Evolutionary conservation across 1,140 invertebrate genomes (phyloP).

Genomic region (Drosophila leontia): DNA sequence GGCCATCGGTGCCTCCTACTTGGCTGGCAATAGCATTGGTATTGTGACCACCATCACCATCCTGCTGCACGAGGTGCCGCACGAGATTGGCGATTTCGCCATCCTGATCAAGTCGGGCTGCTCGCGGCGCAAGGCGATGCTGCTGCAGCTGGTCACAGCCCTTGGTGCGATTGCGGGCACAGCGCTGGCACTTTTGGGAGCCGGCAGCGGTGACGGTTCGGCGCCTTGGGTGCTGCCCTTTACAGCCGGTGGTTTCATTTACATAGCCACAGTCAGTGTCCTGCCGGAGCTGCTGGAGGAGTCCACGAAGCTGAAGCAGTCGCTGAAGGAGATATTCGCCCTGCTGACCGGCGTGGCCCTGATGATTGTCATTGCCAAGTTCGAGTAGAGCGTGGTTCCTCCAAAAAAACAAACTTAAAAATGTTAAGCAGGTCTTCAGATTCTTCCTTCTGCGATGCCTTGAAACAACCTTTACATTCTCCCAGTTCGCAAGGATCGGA

Average conservation of each 20-base stretch:
- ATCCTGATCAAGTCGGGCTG: slow-evolving; percentile 97
- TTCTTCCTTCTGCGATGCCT: not conserved
- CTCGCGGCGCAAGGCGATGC: slow-evolving; percentile 95
- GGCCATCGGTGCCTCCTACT: slow-evolving; percentile 96
- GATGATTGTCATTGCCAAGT: slow-evolving; percentile 90
- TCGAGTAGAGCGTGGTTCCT: slow-evolving; percentile 55
- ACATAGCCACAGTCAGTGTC: slow-evolving; percentile 97
- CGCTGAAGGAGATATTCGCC: slow-evolving; percentile 92
- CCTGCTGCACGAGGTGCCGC: slow-evolving; percentile 96
- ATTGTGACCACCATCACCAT: slow-evolving; percentile 97
- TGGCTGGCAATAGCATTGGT: slow-evolving; percentile 94
- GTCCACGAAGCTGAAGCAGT: slow-evolving; percentile 89
- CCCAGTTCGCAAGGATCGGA: not conserved
- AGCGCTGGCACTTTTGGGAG: slow-evolving; percentile 90
- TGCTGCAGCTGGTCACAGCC: slow-evolving; percentile 96
- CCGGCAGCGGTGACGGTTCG: slow-evolving; percentile 87
- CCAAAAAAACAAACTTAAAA: not conserved
- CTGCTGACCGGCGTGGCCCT: slow-evolving; percentile 91
- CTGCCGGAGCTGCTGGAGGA: slow-evolving; percentile 96
- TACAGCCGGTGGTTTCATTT: slow-evolving; percentile 97
- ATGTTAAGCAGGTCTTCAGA: not conserved
- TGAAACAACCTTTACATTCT: not conserved
- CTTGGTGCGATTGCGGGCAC: slow-evolving; percentile 97
- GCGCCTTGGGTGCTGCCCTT: slow-evolving; percentile 98
- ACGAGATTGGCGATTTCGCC: slow-evolving; percentile 98